phyloP scores from a whole-genome alignment of 2,113 vertebrate genomes.

The Pelvicachromis taeniatus region DNA sequence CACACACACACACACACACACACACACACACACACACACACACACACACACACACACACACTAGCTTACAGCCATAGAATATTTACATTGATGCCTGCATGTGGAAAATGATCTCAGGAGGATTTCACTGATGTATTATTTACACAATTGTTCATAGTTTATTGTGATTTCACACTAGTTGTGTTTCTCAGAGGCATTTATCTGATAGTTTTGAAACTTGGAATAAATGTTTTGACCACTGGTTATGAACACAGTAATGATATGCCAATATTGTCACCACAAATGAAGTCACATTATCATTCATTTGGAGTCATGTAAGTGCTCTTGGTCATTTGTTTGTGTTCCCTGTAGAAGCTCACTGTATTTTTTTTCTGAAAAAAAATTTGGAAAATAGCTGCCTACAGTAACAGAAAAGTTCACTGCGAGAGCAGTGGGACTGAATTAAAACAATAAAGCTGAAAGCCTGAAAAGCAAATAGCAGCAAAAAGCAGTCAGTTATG shows the following conservation, averaged over 20 bases:
- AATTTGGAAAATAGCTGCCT: not conserved
- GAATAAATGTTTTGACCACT: not conserved
- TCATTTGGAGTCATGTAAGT: not conserved
- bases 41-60: not conserved
- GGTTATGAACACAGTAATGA: not conserved
- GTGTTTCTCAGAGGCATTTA: constrained; percentile 13
- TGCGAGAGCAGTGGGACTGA: not conserved
- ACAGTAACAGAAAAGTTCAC: not conserved
- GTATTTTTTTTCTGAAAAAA: not conserved
- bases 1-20: not conserved
- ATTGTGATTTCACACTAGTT: constrained; percentile 35
- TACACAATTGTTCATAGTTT: constrained; percentile 27
- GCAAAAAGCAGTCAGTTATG: not conserved
- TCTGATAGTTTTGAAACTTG: not conserved
- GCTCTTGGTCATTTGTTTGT: not conserved
- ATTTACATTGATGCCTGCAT: constrained; percentile 11
- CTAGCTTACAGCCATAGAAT: not conserved
- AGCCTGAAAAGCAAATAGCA: not conserved
- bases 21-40: not conserved
- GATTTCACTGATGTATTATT: constrained; percentile 25
- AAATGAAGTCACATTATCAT: not conserved
- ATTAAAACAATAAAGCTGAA: not conserved
- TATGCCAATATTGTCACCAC: not conserved
- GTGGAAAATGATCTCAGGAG: constrained; percentile 3
- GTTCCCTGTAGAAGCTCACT: not conserved